A percentile compares a stretch with the other conserved stretches of the same genome.
These are phyloP conservation scores for Mythimna pallens DNA, from an alignment of 2,888 invertebrate genomes.

Conservation along the genomic window DNA sequence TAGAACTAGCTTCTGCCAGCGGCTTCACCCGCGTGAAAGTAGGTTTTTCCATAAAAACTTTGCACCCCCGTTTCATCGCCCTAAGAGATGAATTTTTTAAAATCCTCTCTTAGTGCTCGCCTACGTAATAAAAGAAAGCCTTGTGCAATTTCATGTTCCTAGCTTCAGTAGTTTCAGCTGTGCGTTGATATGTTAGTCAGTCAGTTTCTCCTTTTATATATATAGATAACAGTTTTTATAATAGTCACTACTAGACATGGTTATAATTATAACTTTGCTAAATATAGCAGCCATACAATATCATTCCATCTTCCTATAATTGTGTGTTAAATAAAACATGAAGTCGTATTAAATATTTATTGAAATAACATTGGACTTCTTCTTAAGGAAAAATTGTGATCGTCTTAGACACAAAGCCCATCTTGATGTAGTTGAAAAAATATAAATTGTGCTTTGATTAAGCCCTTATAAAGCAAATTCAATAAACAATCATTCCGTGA, in stretches of 20 bases:
- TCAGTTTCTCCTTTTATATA: too few species aligned
- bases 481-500: slow-evolving; percentile 61
- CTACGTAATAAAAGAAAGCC: too few species aligned
- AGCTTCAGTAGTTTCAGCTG: too few species aligned
- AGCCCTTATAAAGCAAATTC: slow-evolving; percentile 51
- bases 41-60: too few species aligned
- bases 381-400: slow-evolving; percentile 38
- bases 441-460: slow-evolving; percentile 38
- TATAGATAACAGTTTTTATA: not conserved
- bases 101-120: too few species aligned
- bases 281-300: not conserved
- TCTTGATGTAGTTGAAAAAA: slow-evolving; percentile 38
- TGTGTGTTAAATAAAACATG: slow-evolving; percentile 31
- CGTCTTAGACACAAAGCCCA: slow-evolving; percentile 29
- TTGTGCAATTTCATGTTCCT: too few species aligned
- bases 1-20: not conserved
- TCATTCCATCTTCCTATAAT: slow-evolving; percentile 1
- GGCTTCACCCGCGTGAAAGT: too few species aligned
- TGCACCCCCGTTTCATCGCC: too few species aligned
- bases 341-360: slow-evolving; percentile 22
- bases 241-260: not conserved
- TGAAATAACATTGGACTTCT: slow-evolving; percentile 20
- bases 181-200: too few species aligned
- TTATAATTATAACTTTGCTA: not conserved
- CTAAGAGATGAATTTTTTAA: too few species aligned